A percentile compares a stretch with the other conserved stretches of the same genome.
phyloP scores from a whole-genome alignment of 2,888 invertebrate genomes.

The Drosophila robusta region DNA sequence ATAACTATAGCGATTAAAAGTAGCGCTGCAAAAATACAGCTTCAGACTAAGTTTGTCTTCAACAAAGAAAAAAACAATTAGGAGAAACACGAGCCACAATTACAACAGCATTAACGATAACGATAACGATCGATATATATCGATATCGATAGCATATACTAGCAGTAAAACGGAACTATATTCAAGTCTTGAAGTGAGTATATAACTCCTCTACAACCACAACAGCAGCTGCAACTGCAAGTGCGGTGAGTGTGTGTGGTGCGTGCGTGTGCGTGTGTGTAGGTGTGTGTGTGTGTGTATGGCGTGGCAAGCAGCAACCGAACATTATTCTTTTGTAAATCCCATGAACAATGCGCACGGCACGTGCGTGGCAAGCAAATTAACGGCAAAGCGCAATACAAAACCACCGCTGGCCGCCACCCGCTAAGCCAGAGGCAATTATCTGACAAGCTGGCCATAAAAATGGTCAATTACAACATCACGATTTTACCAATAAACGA shows the following conservation, averaged over 20 bases:
- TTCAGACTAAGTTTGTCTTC: too few species aligned
- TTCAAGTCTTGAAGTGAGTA: not conserved
- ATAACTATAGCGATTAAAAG: not conserved
- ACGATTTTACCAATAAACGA: conserved; percentile 46
- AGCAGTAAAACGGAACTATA: not conserved
- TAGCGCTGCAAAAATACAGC: not conserved
- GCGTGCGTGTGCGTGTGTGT: not conserved
- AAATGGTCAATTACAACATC: conserved; percentile 69
- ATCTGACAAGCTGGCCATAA: conserved; percentile 68
- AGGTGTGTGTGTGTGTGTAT: conserved; percentile 1
- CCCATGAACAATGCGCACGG: conserved; percentile 59
- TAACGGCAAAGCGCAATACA: conserved; percentile 18
- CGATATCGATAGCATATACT: too few species aligned
- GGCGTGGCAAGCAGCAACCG: conserved; percentile 4
- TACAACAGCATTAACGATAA: too few species aligned
- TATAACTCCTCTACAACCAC: not conserved
- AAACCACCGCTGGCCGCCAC: not conserved
- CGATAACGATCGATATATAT: too few species aligned
- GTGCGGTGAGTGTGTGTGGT: not conserved
- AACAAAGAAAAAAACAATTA: too few species aligned
- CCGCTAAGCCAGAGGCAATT: conserved; percentile 46
- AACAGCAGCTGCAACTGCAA: conserved; percentile 5
- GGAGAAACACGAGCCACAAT: too few species aligned
- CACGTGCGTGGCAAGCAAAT: conserved; percentile 69
- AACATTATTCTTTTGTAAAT: conserved; percentile 58